A percentile compares a stretch with the other conserved stretches of the same genome.
Evolutionary conservation across 2,797 vertebrate genomes (phyloP).

Genomic region (Malurus leucopterus): DNA sequence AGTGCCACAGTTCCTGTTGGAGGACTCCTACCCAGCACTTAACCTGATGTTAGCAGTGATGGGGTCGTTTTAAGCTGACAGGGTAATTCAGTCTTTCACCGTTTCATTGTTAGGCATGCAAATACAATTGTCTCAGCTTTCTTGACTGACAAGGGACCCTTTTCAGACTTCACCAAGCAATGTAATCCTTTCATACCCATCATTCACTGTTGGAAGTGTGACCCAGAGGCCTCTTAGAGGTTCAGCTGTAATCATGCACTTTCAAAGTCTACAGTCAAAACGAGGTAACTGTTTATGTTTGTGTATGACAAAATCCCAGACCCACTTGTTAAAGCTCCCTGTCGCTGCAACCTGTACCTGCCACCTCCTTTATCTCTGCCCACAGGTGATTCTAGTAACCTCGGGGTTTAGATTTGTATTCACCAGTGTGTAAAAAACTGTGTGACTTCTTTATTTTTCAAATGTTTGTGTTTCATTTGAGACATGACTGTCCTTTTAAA

Average conservation of each 20-base stretch:
- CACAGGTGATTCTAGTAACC: neutral
- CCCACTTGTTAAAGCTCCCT: neutral
- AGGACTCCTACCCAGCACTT: neutral
- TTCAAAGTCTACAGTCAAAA: neutral
- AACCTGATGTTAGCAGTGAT: neutral
- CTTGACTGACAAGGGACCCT: neutral
- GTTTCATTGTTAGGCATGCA: neutral
- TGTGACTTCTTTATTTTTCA: neutral
- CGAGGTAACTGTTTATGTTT: neutral
- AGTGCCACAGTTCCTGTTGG: neutral
- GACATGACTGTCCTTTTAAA: neutral
- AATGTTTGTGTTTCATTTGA: neutral
- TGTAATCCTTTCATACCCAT: neutral
- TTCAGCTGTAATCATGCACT: neutral
- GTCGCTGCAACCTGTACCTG: neutral
- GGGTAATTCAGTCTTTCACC: neutral
- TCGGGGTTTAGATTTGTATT: neutral
- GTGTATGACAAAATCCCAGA: neutral
- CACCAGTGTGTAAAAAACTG: neutral
- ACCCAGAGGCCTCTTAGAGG: neutral
- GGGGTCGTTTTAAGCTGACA: neutral
- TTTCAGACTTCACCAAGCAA: neutral
- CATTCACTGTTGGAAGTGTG: neutral
- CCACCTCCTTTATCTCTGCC: neutral
- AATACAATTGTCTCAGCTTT: neutral